Evolutionary conservation across 2,888 invertebrate species (phyloP), one percentile per base, ranked within the genome.

Genomic region (Molanna angustata): DNA sequence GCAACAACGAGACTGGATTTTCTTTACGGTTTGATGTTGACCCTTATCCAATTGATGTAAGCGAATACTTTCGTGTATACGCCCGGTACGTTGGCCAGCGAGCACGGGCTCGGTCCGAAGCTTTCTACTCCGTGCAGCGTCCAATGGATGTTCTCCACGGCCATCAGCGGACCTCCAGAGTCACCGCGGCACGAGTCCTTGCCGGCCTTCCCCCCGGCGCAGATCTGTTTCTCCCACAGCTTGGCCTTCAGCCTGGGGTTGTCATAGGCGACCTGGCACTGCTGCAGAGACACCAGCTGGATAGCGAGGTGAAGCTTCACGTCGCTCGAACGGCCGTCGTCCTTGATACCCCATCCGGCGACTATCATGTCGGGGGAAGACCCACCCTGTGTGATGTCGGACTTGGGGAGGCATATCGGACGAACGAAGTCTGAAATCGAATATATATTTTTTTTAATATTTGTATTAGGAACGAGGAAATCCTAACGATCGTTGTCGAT

Each of bases 81-180:
- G 1, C 71, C 73, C 0, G 77, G 74, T n/a, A 66, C 62, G 3
- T 64, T 67, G 42, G 64, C 64, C 17, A 64, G 66, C 2, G 70
- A 77, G 45, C 70, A 74, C 2, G 66, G 66, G 1, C 62, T 64
- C 16, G 69, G 68, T 9, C 78, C 79, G 49, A 70, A 74, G 7
- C 76, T 78, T 4, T 77, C 73, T 2, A 78, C 63, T 0, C 78
- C 79, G 11, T 69, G 61, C 9, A 67, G 18, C 11, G 60, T 47
- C 0, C 79, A 80, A 13, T 47, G 49, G 2, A 42, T 62, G 9
- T 64, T 45, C 3, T 56, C 61, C 14, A 60, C 59, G n/a, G 58
- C 53, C 71, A 80, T 80, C 7, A 83, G 65, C 0, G 83, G 80
- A 1, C 82, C 82, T 1, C 83, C 82, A 47, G 79, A 79, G 56